Percentiles rank a stretch among this genome's conserved stretches.
Evolutionary conservation across 2,113 vertebrate species (phyloP).

Genomic region (Tetrao urogallus): DNA sequence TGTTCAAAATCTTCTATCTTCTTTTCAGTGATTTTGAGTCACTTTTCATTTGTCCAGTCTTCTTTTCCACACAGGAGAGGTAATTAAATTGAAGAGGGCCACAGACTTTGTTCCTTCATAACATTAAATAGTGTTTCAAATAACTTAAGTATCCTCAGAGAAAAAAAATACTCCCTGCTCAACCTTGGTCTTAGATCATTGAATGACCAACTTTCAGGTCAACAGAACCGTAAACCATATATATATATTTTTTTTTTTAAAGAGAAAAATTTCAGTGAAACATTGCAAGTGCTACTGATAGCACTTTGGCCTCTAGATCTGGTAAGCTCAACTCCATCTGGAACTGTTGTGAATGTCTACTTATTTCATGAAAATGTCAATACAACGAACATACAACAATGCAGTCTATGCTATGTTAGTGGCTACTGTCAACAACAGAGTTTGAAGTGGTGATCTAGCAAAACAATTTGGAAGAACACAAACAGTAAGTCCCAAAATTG

Average conservation of each 20-base stretch:
- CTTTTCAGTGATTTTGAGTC: not conserved
- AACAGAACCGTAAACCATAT: constrained; percentile 1
- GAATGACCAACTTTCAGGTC: not conserved
- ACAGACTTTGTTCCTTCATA: not conserved
- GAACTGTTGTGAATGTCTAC: not conserved
- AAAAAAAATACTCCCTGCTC: not conserved
- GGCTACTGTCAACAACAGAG: not conserved
- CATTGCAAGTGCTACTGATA: not conserved
- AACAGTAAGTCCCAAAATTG: not conserved
- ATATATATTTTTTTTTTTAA: not conserved
- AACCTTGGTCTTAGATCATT: not conserved
- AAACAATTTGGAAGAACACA: constrained; percentile 8
- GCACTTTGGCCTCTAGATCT: not conserved
- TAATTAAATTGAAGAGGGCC: not conserved
- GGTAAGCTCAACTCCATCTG: constrained; percentile 6
- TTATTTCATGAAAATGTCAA: not conserved
- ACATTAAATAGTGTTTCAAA: not conserved
- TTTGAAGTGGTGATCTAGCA: constrained; percentile 24
- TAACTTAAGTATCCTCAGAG: not conserved
- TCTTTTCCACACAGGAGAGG: not conserved
- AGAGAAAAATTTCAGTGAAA: not conserved
- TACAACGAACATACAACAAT: not conserved
- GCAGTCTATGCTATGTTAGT: not conserved
- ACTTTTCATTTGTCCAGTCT: not conserved
- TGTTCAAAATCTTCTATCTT: not conserved